These are phyloP conservation scores for Chiridota heheva DNA, from an alignment of 35 echinoderm and acorn worm genomes.

Conservation along the genomic window DNA sequence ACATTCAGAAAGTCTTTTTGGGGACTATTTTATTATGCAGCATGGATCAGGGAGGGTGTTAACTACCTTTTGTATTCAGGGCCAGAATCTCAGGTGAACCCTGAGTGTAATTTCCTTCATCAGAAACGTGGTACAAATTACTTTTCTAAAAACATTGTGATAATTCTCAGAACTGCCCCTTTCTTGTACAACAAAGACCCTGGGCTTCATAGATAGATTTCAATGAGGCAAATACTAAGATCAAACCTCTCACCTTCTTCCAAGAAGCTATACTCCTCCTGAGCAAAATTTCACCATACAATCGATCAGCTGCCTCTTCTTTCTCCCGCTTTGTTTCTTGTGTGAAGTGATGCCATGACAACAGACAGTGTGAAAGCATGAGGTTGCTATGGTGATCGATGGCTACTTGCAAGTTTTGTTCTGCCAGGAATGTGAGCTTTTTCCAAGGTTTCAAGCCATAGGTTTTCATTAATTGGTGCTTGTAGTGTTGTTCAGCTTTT, in stretches of 20 bases:
- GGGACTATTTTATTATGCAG: no score
- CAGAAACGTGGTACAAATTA: no score
- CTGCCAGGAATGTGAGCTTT: slow-evolving; percentile 41
- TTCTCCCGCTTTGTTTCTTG: slow-evolving; percentile 50
- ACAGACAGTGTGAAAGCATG: slow-evolving; percentile 55
- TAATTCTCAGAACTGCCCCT: no score
- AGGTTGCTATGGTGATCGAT: slow-evolving; percentile 60
- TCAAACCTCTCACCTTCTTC: slow-evolving; percentile 88
- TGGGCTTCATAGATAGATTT: no score
- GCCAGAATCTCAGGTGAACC: no score
- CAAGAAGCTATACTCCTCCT: slow-evolving; percentile 62
- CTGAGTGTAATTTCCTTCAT: no score
- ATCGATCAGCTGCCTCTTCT: slow-evolving; percentile 49
- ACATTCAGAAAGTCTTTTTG: no score
- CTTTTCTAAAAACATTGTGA: no score
- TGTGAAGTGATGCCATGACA: slow-evolving; percentile 80
- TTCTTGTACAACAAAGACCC: no score
- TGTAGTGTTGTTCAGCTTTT: slow-evolving; percentile 66
- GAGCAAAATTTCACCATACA: slow-evolving; percentile 63
- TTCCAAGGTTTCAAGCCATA: slow-evolving; percentile 85
- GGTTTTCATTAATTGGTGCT: slow-evolving; percentile 51
- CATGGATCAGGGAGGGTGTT: no score
- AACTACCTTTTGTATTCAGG: no score
- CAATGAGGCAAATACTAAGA: no score
- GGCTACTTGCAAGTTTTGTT: slow-evolving; percentile 66